Percentiles rank a stretch among this genome's conserved stretches.
Evolutionary conservation across 2,888 invertebrate species (phyloP).

Genomic region (Coleophora deauratella): DNA sequence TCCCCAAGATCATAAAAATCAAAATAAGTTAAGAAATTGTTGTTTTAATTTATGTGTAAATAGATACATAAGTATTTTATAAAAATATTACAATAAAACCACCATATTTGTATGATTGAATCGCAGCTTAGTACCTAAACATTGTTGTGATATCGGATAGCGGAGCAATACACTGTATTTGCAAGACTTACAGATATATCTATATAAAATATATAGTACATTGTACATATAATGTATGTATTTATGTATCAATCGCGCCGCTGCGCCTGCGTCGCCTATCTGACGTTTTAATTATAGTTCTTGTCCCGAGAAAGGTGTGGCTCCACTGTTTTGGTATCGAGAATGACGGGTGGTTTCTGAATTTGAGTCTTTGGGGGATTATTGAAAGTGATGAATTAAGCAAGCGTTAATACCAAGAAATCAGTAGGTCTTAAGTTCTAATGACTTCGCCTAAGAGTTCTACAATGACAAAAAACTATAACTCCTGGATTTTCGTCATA

Average conservation of each 20-base stretch:
- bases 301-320: constrained; percentile 28
- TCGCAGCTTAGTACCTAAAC: too few species aligned
- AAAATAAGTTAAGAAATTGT: too few species aligned
- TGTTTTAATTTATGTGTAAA: too few species aligned
- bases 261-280: constrained; percentile 44
- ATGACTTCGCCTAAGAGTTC: neutral
- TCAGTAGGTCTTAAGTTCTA: neutral
- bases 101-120: too few species aligned
- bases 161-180: neutral
- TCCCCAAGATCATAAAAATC: too few species aligned
- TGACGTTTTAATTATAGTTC: constrained; percentile 69
- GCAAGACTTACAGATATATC: neutral
- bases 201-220: neutral
- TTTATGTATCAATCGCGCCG: constrained; percentile 41
- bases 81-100: too few species aligned
- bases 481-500: too few species aligned
- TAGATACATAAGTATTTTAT: too few species aligned
- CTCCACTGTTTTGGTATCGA: constrained; percentile 5
- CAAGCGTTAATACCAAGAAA: neutral
- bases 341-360: neutral
- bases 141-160: too few species aligned
- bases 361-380: neutral
- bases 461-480: neutral
- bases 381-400: neutral
- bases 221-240: constrained; percentile 15